These are phyloP conservation scores for Dreissena rostriformis DNA, from an alignment of 1,140 invertebrate species.

Conservation along the genomic window DNA sequence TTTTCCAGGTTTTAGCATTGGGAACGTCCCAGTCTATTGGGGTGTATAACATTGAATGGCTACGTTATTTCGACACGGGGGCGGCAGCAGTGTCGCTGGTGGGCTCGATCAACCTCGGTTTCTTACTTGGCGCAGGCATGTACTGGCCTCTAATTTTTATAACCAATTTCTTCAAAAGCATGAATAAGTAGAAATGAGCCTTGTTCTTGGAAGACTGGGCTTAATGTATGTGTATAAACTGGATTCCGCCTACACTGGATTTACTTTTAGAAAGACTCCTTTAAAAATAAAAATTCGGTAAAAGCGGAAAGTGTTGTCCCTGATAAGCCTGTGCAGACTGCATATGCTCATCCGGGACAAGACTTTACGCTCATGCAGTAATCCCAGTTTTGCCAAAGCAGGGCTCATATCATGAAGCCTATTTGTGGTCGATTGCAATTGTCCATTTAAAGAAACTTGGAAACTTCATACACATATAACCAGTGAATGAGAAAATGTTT, in stretches of 20 bases:
- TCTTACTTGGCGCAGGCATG: conserved; percentile 64
- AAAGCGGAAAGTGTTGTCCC: neutral
- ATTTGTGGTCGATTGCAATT: too few relatives aligned
- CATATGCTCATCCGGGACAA: neutral
- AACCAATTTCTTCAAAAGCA: neutral
- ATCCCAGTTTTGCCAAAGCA: neutral
- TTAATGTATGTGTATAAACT: neutral
- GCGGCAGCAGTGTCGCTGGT: conserved; percentile 64
- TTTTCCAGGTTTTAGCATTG: conserved; percentile 64
- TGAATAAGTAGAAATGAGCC: neutral
- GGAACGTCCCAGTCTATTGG: conserved; percentile 65
- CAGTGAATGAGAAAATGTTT: too few relatives aligned
- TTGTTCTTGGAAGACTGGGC: neutral
- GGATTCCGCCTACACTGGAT: neutral
- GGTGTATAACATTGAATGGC: conserved; percentile 70
- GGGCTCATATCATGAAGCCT: too few relatives aligned
- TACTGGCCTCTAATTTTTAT: neutral
- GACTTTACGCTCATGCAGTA: neutral
- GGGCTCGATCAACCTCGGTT: conserved; percentile 63
- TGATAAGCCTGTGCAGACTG: too few relatives aligned
- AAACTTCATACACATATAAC: too few relatives aligned
- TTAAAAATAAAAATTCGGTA: neutral
- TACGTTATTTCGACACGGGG: conserved; percentile 59
- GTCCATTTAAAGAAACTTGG: too few relatives aligned
- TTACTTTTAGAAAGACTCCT: neutral